Percentiles rank a stretch among this genome's conserved stretches.
Evolutionary conservation across 2,113 vertebrate species (phyloP).

Genomic region (Clarias batrachus): DNA sequence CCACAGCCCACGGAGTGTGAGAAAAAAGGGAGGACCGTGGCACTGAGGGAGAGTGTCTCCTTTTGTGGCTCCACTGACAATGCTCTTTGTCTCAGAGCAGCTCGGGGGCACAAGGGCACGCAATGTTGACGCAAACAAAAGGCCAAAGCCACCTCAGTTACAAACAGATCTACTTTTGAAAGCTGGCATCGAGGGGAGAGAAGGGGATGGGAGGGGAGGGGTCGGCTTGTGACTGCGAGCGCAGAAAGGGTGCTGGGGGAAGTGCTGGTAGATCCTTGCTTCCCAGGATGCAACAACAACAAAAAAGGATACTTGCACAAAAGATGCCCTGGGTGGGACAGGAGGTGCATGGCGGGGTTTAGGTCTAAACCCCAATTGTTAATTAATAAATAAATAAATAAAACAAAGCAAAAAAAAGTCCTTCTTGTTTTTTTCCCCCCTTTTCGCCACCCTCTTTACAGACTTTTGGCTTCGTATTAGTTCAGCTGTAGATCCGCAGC

Average conservation of each 20-base stretch:
- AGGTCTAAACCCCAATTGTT: too few species aligned
- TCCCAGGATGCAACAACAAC: background rate
- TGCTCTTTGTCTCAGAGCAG: slow-evolving; percentile 70
- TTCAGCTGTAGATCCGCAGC: background rate
- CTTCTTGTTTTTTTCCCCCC: background rate
- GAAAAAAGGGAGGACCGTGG: slow-evolving; percentile 65
- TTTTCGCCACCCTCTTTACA: background rate
- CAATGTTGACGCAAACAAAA: slow-evolving; percentile 77
- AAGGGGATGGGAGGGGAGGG: slow-evolving; percentile 7
- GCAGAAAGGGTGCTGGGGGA: slow-evolving; percentile 50
- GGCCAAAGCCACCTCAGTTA: slow-evolving; percentile 63
- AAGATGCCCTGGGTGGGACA: background rate
- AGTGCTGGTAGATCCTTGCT: background rate
- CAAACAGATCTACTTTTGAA: slow-evolving; percentile 49
- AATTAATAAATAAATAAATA: too few species aligned
- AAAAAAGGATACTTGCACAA: background rate
- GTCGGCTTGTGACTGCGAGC: slow-evolving; percentile 48
- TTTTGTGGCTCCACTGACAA: slow-evolving; percentile 76
- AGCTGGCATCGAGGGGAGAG: slow-evolving; percentile 34
- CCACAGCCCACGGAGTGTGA: slow-evolving; percentile 68
- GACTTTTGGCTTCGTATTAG: background rate
- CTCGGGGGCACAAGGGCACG: slow-evolving; percentile 71
- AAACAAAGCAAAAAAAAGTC: too few species aligned
- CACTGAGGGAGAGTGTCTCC: slow-evolving; percentile 64
- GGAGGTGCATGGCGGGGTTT: background rate